phyloP scores from a whole-genome alignment of 2,888 invertebrate species.

The Tachina grossa region DNA sequence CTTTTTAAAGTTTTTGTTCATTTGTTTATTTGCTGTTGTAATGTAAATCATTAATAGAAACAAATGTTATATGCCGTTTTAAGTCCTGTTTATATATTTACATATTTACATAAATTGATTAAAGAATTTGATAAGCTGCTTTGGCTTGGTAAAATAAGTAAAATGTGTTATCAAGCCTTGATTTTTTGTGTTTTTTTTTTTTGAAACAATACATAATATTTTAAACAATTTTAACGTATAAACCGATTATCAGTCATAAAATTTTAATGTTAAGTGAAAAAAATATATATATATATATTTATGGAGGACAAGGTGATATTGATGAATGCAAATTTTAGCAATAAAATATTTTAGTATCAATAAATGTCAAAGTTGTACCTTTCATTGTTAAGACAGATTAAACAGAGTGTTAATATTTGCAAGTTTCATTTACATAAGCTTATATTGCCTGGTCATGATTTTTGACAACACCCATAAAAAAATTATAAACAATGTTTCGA shows the following conservation, averaged over 20 bases:
- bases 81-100: conserved; percentile 42
- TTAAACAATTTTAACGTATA: neutral
- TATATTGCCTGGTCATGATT: too few relatives aligned
- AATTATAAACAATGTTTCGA: too few relatives aligned
- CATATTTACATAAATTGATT: conserved; percentile 60
- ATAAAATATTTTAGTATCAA: too few relatives aligned
- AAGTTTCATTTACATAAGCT: too few relatives aligned
- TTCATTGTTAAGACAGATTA: too few relatives aligned
- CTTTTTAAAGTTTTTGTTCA: conserved; percentile 30
- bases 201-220: neutral
- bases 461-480: too few relatives aligned
- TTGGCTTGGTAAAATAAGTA: conserved; percentile 6
- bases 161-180: neutral
- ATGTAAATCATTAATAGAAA: conserved; percentile 35
- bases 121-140: conserved; percentile 47
- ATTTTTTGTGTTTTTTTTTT: neutral
- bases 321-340: too few relatives aligned
- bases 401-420: too few relatives aligned
- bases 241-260: neutral
- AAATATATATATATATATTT: neutral
- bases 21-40: neutral
- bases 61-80: conserved; percentile 54
- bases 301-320: neutral
- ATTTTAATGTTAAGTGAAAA: neutral
- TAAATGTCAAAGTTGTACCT: too few relatives aligned